Base-by-base conservation (phyloP, 1,140 invertebrate genomes). In the Alviniconcha marisindica region DNA sequence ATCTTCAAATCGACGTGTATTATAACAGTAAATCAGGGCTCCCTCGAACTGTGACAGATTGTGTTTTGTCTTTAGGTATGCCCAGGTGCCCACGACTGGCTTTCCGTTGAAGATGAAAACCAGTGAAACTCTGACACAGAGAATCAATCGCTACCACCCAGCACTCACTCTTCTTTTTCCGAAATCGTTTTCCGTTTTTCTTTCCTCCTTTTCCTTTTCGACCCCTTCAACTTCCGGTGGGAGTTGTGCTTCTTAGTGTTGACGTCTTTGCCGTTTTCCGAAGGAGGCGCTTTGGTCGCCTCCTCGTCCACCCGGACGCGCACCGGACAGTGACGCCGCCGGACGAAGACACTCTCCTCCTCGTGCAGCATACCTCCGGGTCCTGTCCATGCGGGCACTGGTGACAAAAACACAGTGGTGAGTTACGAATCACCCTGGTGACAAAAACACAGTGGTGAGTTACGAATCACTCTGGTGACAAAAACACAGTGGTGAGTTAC, bases 151-250 rank as follows among this genome's bases (percentile, higher is more conserved):
- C n/a, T 60, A 15, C 24, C 24, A 10, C 14, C 56, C 10, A 60
- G n/a, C 4, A 24, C 56, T 60, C 56, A 15, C 56, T 71, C 36
- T 71, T 71, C 36, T 71, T 71, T 36, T 71, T 71, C 36, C 69
- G 69, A 18, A 71, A 71, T 14, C 69, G 69, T 42, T n/a, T 71
- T 71, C 18, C 69, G 69, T 33, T 71, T 71, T 36, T 71, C 69
- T 24, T 71, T 71, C 69, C 40, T 71, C 69, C 69, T 33, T 24
- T 71, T 71, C 69, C 69, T 33, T 71, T 71, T 71, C 14, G 69
- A 71, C 31, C 69, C 69, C 36, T 71, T 71, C 33, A 71, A 36
- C 24, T 71, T 71, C 15, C 69, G 69, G 10, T n/a, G 63, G 10
- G 63, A 71, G 69, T 40, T 71, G 36, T 33, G 5, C 31, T 31